Percentiles rank a stretch among this genome's conserved stretches.
Evolutionary conservation across 2,888 invertebrate species (phyloP).

Genomic region (Ametastegia equiseti): DNA sequence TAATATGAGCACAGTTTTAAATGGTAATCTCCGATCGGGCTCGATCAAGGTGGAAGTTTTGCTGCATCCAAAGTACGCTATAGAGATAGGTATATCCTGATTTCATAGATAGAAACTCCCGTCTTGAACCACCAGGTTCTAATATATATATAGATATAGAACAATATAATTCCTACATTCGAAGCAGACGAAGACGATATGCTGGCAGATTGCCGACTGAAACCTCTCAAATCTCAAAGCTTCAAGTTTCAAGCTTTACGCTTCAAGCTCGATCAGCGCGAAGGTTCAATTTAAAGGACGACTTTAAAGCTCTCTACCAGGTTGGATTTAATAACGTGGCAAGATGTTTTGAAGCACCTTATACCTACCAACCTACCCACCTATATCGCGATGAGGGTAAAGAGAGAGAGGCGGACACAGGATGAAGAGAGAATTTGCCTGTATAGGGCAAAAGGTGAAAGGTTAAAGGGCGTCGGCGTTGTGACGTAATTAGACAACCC

Average conservation of each 20-base stretch:
- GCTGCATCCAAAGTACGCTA: neutral
- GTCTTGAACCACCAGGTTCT: too few species aligned
- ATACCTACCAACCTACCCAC: too few species aligned
- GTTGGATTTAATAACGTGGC: conserved; percentile 50
- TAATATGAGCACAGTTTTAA: neutral
- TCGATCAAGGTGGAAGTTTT: neutral
- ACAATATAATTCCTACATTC: conserved; percentile 32
- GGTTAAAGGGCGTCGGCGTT: neutral
- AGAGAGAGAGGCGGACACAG: neutral
- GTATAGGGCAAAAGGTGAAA: neutral
- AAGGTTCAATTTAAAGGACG: conserved; percentile 36
- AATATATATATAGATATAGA: too few species aligned
- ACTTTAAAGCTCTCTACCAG: conserved; percentile 49
- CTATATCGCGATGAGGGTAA: neutral
- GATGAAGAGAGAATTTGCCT: conserved; percentile 3
- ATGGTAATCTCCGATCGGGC: conserved; percentile 10
- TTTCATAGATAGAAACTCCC: neutral
- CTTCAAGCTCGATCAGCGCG: conserved; percentile 23
- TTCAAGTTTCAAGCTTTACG: neutral
- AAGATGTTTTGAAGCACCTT: conserved; percentile 46
- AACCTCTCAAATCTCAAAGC: neutral
- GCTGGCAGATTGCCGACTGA: conserved; percentile 44
- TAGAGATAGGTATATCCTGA: neutral
- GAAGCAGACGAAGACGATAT: conserved; percentile 41
- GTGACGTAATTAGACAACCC: conserved; percentile 47